Evolutionary conservation across 2,888 invertebrate species (phyloP).

Genomic region (Eupeodes latifasciatus): DNA sequence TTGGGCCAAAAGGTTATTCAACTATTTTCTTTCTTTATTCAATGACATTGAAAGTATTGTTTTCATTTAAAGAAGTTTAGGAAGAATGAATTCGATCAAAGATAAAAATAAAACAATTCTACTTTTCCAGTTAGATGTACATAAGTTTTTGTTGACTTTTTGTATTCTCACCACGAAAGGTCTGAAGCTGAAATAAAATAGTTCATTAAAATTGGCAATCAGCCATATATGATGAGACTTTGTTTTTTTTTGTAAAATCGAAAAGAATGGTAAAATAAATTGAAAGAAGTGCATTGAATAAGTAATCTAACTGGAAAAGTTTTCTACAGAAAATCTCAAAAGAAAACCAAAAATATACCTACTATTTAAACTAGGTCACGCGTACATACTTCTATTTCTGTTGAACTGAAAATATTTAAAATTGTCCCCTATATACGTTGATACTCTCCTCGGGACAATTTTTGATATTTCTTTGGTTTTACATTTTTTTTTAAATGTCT

Average conservation of each 20-base stretch:
- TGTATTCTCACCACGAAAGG: not conserved
- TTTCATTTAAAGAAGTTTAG: not conserved
- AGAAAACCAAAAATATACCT: not conserved
- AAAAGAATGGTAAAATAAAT: not conserved
- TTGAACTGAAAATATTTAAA: too few relatives aligned
- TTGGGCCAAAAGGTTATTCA: constrained; percentile 10
- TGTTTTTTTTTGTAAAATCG: not conserved
- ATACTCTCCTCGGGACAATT: too few relatives aligned
- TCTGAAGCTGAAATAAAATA: not conserved
- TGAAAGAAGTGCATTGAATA: not conserved
- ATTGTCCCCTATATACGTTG: too few relatives aligned
- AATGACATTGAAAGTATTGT: constrained; percentile 7
- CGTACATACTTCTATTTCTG: not conserved
- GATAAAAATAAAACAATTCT: not conserved
- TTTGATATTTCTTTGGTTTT: too few relatives aligned
- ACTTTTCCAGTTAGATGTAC: too few relatives aligned
- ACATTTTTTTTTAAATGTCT: too few relatives aligned
- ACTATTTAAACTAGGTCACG: not conserved
- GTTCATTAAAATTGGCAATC: not conserved
- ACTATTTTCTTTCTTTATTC: not conserved
- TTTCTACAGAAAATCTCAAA: not conserved
- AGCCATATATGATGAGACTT: not conserved
- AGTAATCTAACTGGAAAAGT: not conserved
- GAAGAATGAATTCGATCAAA: not conserved
- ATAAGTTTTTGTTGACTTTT: too few relatives aligned